phyloP scores from a whole-genome alignment of 2,797 vertebrate species.

The Artibeus jamaicensis region DNA sequence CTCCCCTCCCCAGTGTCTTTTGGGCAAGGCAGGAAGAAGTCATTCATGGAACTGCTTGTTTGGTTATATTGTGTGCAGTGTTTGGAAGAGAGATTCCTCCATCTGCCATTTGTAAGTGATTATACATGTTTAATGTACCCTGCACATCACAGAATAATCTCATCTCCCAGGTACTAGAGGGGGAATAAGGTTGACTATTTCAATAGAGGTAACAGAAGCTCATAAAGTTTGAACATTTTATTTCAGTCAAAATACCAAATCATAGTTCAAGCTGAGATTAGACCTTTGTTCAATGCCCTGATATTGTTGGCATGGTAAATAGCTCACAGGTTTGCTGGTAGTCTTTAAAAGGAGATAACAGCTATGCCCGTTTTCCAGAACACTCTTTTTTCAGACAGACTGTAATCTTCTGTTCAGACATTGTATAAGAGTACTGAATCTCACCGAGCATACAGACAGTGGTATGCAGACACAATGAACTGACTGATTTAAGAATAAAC shows the following conservation, averaged over 20 bases:
- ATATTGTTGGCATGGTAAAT: neutral
- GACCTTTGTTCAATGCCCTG: neutral
- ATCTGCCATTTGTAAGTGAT: neutral
- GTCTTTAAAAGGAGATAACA: slow-evolving; percentile 12
- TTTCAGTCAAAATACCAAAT: neutral
- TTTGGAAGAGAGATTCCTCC: neutral
- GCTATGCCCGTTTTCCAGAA: neutral
- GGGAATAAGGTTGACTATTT: neutral
- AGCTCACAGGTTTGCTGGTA: neutral
- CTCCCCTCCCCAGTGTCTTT: neutral
- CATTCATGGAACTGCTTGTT: neutral
- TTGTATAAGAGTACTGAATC: slow-evolving; percentile 53
- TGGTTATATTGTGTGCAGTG: neutral
- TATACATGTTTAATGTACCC: neutral
- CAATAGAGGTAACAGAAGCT: neutral
- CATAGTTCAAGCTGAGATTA: neutral
- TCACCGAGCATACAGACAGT: neutral
- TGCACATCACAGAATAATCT: neutral
- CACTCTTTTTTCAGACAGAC: neutral
- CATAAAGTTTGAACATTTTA: neutral
- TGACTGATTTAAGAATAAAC: slow-evolving; percentile 35
- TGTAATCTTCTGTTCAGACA: neutral
- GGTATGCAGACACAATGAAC: neutral
- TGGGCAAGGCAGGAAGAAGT: neutral
- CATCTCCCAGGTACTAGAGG: neutral